Conservation (phyloP, 2,113 vertebrate species). For the Marmota monax region DNA sequence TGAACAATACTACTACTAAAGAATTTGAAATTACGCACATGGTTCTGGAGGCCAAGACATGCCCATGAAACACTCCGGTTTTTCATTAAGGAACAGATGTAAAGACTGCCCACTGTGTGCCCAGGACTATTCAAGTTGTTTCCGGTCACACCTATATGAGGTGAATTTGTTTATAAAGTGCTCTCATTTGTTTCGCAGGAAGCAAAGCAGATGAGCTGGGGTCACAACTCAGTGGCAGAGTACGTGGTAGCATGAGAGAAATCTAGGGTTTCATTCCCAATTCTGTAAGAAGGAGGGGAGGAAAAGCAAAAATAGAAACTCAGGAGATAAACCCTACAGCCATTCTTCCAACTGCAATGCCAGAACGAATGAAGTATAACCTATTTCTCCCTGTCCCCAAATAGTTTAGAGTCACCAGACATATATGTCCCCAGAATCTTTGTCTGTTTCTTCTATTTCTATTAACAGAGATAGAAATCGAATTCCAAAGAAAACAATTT, state of each 20-base stretch:
- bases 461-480: conserved; percentile 71
- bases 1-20: background rate
- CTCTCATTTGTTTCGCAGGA: conserved; percentile 13
- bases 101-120: background rate
- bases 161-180: background rate
- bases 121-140: background rate
- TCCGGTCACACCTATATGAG: background rate
- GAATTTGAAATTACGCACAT: conserved; percentile 9
- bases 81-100: background rate
- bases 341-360: background rate
- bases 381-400: background rate
- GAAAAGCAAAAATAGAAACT: background rate
- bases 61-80: background rate
- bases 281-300: background rate
- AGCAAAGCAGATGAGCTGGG: background rate
- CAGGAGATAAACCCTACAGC: background rate
- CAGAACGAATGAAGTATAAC: conserved; percentile 51
- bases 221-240: background rate
- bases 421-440: conserved; percentile 2
- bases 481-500: conserved; percentile 78
- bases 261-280: background rate
- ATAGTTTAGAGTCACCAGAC: conserved; percentile 35
- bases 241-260: background rate
- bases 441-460: conserved; percentile 52
- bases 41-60: background rate